phyloP scores from a whole-genome alignment of 1,140 invertebrate species.

The Drosophila parvula region DNA sequence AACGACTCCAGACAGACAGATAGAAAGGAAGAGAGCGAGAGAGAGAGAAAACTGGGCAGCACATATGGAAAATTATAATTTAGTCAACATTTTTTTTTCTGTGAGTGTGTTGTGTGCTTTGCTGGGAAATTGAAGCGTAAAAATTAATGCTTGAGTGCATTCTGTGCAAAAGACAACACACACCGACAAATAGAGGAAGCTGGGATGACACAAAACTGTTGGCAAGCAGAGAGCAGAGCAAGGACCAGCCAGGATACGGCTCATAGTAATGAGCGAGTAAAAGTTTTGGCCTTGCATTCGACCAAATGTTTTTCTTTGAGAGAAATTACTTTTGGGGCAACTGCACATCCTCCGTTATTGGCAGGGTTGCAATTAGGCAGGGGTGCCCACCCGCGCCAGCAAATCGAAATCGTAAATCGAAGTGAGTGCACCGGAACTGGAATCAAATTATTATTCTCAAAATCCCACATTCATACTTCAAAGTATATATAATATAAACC shows the following conservation, averaged over 20 bases:
- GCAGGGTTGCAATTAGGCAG: slow-evolving; percentile 25
- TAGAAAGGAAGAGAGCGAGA: slow-evolving; percentile 11
- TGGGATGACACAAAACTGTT: slow-evolving; percentile 37
- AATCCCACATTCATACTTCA: slow-evolving; percentile 37
- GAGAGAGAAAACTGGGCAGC: slow-evolving; percentile 2
- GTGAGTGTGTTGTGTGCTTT: slow-evolving; percentile 62
- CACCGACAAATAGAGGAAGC: slow-evolving; percentile 22
- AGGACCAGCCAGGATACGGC: slow-evolving; percentile 50
- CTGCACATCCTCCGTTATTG: slow-evolving; percentile 33
- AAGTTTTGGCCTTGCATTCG: slow-evolving; percentile 36
- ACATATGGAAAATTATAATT: slow-evolving; percentile 78
- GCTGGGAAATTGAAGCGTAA: slow-evolving; percentile 76
- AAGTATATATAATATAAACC: slow-evolving; percentile 18
- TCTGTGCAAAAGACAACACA: slow-evolving; percentile 75
- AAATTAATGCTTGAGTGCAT: slow-evolving; percentile 76
- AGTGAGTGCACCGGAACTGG: slow-evolving; percentile 9
- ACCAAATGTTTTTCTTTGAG: slow-evolving; percentile 51
- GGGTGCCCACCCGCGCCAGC: slow-evolving; percentile 10
- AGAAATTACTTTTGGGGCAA: slow-evolving; percentile 46
- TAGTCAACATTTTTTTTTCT: slow-evolving; percentile 60
- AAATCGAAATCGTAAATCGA: slow-evolving; percentile 50
- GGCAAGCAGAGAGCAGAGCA: slow-evolving; percentile 33
- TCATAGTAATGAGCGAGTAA: slow-evolving; percentile 20
- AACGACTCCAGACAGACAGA: slow-evolving; percentile 63
- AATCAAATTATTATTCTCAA: slow-evolving; percentile 40